phyloP scores from a whole-genome alignment of 2,113 vertebrate genomes.

The Stomatorhinus ivindoensis region DNA sequence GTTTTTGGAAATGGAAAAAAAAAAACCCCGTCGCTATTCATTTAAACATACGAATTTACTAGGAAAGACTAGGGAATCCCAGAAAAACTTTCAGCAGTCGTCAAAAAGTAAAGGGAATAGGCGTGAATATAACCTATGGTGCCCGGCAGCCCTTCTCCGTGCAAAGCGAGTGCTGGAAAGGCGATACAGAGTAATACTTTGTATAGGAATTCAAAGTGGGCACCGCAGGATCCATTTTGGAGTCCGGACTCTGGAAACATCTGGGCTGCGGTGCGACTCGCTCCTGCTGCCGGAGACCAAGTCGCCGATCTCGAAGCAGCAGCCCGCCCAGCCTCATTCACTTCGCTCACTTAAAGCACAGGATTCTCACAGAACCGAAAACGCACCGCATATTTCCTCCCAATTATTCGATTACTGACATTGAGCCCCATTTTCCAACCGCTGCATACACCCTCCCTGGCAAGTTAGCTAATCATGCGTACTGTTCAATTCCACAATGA shows the following conservation, averaged over 20 bases:
- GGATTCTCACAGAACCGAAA: not conserved
- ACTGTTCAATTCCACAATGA: not conserved
- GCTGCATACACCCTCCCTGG: not conserved
- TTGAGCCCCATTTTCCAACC: not conserved
- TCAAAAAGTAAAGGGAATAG: not conserved
- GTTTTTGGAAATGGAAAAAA: not conserved
- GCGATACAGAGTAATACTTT: not conserved
- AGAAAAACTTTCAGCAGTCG: not conserved
- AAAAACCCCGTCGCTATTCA: not conserved
- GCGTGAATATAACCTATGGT: not conserved
- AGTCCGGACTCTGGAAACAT: conserved; percentile 45
- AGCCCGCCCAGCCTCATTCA: not conserved
- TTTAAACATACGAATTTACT: not conserved
- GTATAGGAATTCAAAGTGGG: too few species aligned
- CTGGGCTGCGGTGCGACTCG: conserved; percentile 48
- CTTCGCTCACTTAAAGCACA: not conserved
- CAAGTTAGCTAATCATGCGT: not conserved
- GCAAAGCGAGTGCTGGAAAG: not conserved
- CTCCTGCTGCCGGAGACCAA: not conserved
- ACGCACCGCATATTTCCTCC: not conserved
- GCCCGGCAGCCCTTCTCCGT: not conserved
- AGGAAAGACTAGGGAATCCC: not conserved
- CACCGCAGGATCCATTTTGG: conserved; percentile 50
- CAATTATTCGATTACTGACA: not conserved
- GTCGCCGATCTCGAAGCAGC: not conserved